Evolutionary conservation across 2,797 vertebrate species (phyloP), one percentile per base, ranked within the genome.

Genomic region (Lutjanus campechanus): DNA sequence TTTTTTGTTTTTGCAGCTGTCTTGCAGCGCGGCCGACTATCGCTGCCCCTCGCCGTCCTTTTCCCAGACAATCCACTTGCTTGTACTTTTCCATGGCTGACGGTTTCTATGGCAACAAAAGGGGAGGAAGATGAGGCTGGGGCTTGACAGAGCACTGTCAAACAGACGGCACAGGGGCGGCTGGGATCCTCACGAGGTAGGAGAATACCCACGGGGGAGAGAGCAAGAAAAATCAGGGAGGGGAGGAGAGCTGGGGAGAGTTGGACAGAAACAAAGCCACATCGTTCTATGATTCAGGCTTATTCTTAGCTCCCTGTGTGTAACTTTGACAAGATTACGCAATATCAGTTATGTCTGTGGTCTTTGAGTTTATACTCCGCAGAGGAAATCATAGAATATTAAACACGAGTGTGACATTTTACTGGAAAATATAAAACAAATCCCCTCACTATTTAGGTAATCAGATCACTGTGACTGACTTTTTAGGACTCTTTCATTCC

Each of bases 61-160:
- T 73, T 69, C 65, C 74, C 68, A 83, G 83, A 86, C 82, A 46
- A 73, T 81, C 79, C 56, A 43, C 77, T 60, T 11, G 40, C 87
- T 81, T 81, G 90, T 91, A 84, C 85, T 90, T 90, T 90, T 91
- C 87, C 90, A 87, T 1, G 61, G 83, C 82, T 19, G 40, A 19
- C 0, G 66, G 91, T 93, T 91, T 82, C 92, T 83, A 93, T 89
- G 86, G 90, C 84, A 92, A 93, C 91, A 41, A 36, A 75, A 73
- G 46, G 69, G 69, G 79, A 78, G 29, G 77, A 77, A 70, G 86
- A 72, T 7, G 75, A 86, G 79, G 65, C 75, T 22, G 51, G 70
- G 77, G 53, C 44, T 68, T 88, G 92, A 95, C 88, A 78, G 93
- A 92, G 82, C 61, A 44, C 83, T 86, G 89, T 92, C 92, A 83